Conservation (phyloP, 2,797 vertebrate genomes). For the Acanthopagrus latus region DNA sequence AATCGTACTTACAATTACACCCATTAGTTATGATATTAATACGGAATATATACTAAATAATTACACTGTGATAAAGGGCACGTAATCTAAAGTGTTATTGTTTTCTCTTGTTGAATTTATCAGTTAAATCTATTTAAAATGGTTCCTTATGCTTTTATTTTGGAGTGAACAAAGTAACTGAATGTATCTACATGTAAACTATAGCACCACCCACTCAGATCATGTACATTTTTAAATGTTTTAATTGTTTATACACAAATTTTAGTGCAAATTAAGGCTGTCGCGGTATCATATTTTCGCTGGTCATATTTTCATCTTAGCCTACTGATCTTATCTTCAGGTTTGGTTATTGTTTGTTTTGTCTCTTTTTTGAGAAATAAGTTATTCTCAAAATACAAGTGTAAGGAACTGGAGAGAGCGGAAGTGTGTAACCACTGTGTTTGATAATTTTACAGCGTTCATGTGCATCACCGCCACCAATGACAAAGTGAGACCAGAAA, state of each 20-base stretch:
- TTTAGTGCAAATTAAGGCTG: too few species aligned
- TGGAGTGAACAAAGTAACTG: background rate
- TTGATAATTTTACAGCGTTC: too few species aligned
- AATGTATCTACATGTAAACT: background rate
- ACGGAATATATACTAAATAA: background rate
- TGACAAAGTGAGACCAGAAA: too few species aligned
- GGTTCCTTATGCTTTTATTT: background rate
- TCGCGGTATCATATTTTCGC: too few species aligned
- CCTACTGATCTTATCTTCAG: too few species aligned
- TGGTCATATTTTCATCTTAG: too few species aligned
- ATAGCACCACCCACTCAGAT: background rate
- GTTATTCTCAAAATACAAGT: too few species aligned
- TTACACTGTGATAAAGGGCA: background rate
- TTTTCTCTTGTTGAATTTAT: background rate
- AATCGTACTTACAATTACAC: background rate
- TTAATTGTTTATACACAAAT: background rate
- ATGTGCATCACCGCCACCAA: too few species aligned
- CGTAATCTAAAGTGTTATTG: background rate
- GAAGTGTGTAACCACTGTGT: too few species aligned
- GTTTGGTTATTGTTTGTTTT: too few species aligned
- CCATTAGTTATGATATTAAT: background rate
- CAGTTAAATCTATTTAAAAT: background rate
- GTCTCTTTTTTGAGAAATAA: too few species aligned
- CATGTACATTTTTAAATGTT: background rate
- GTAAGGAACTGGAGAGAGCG: too few species aligned